Percentiles rank a stretch among this genome's conserved stretches.
phyloP scores from a whole-genome alignment of 2,797 vertebrate species.

The Rhinogobio ventralis region DNA sequence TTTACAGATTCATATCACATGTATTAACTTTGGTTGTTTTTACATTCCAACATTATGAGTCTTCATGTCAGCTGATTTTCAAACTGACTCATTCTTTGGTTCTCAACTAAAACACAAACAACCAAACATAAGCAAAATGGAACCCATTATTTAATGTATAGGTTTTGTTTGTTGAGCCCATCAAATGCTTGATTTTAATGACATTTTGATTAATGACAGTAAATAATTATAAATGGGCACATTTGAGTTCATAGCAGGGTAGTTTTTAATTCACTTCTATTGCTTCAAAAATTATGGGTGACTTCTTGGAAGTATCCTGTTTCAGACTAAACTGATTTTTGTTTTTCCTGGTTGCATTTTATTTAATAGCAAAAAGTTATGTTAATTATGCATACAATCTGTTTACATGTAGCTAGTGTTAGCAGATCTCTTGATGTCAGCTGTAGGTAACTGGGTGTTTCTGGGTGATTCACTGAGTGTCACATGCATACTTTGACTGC shows the following conservation, averaged over 20 bases:
- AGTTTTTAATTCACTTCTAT: neutral
- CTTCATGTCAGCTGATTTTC: slow-evolving; percentile 72
- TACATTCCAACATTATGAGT: slow-evolving; percentile 71
- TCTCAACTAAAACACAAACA: neutral
- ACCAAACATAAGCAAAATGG: neutral
- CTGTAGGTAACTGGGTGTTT: neutral
- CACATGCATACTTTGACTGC: neutral
- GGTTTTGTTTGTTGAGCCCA: neutral
- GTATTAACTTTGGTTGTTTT: slow-evolving; percentile 70
- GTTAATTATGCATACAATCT: neutral
- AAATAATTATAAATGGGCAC: neutral
- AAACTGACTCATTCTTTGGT: slow-evolving; percentile 4
- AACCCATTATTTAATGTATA: neutral
- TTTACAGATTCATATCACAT: slow-evolving; percentile 69
- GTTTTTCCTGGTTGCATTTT: neutral
- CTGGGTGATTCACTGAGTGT: slow-evolving; percentile 14
- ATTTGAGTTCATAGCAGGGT: neutral
- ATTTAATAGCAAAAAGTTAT: neutral
- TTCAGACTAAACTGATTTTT: neutral
- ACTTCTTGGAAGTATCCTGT: neutral
- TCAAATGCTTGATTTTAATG: neutral
- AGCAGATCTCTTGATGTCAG: neutral
- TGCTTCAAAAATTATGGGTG: neutral
- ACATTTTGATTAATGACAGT: neutral
- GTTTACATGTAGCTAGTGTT: neutral